Conservation (phyloP, 2,797 vertebrate genomes). For the Pitangus sulphuratus region DNA sequence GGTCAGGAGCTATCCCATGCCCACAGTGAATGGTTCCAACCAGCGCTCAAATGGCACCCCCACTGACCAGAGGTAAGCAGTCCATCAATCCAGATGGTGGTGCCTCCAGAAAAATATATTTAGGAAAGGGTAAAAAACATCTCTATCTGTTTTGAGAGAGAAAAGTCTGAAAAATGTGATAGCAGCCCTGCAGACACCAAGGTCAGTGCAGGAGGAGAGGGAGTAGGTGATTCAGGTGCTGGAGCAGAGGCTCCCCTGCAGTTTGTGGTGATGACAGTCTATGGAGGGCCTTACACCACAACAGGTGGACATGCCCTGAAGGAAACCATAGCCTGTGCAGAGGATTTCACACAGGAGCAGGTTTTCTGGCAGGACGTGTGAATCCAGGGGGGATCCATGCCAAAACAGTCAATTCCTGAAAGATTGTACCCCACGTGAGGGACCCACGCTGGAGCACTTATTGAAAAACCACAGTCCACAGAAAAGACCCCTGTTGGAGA, state of each 20-base stretch:
- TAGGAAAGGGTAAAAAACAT: not conserved
- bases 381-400: not conserved
- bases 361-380: not conserved
- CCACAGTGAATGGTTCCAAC: too few relatives aligned
- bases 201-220: not conserved
- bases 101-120: not conserved
- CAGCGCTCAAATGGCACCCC: accelerated
- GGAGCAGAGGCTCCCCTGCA: not conserved
- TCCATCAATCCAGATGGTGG: not conserved
- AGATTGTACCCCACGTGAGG: not conserved
- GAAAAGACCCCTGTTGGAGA: not conserved
- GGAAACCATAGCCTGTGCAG: not conserved
- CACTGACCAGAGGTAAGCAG: not conserved
- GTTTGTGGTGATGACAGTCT: not conserved
- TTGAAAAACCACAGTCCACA: not conserved
- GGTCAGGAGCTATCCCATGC: not conserved
- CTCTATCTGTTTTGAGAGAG: not conserved
- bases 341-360: not conserved
- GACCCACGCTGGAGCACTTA: not conserved
- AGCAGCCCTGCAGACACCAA: not conserved
- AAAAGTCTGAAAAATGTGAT: not conserved
- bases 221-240: not conserved
- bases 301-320: not conserved
- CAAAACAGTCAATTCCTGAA: not conserved
- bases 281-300: not conserved